Conservation (phyloP, 2,113 vertebrate species). For the Proteles cristata region DNA sequence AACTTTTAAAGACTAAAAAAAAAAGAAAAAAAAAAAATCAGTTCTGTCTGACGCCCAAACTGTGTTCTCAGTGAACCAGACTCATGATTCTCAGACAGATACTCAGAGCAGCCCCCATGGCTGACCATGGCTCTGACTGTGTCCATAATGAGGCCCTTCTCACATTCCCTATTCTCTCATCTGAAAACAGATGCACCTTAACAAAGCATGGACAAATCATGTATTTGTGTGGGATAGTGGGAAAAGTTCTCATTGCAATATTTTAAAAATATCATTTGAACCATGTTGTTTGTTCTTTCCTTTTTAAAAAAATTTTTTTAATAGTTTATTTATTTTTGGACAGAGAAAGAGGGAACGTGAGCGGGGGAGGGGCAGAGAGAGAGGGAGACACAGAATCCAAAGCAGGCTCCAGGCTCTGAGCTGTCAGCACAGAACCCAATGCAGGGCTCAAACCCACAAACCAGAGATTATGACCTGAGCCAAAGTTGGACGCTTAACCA, state of each 20-base stretch:
- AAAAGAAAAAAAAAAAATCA: not conserved
- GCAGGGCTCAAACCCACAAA: too few relatives aligned
- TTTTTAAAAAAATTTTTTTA: not conserved
- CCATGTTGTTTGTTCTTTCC: not conserved
- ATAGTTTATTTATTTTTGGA: too few relatives aligned
- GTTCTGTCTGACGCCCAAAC: not conserved
- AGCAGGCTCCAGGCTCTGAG: too few relatives aligned
- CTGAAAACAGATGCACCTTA: not conserved
- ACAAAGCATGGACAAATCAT: not conserved
- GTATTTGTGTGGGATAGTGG: not conserved
- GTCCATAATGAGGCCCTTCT: not conserved
- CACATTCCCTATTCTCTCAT: not conserved
- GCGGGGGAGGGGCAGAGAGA: too few relatives aligned
- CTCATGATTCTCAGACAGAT: not conserved
- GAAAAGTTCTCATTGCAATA: not conserved
- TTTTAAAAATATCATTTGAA: not conserved
- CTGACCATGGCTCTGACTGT: not conserved
- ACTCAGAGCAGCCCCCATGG: too few relatives aligned
- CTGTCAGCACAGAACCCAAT: too few relatives aligned
- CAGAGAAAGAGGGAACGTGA: too few relatives aligned
- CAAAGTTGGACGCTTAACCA: too few relatives aligned
- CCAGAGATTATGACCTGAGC: too few relatives aligned
- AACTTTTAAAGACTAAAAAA: too few relatives aligned
- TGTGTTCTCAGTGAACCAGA: not conserved
- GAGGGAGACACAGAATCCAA: too few relatives aligned